Percentiles rank a stretch among this genome's conserved stretches.
Conservation (phyloP, 2,113 vertebrate genomes). For the Ptilonorhynchus violaceus region DNA sequence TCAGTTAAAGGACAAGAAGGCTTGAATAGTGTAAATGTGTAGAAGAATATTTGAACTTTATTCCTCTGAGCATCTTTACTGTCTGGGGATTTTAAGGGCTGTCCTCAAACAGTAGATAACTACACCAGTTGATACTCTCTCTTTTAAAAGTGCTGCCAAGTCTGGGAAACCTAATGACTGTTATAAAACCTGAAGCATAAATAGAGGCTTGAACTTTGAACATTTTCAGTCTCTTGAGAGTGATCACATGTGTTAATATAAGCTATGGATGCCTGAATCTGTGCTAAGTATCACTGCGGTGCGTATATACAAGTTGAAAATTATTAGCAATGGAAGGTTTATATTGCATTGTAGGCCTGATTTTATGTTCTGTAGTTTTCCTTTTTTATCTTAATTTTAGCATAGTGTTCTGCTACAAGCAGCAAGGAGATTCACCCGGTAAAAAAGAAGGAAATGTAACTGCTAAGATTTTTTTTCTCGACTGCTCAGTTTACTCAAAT, state of each 20-base stretch:
- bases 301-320: neutral
- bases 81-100: neutral
- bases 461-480: neutral
- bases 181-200: neutral
- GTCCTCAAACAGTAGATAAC: neutral
- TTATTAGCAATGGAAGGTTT: neutral
- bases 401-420: neutral
- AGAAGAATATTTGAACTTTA: neutral
- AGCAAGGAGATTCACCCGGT: neutral
- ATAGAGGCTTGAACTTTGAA: neutral
- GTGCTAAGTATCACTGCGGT: neutral
- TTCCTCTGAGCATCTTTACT: neutral
- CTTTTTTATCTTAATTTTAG: neutral
- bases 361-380: neutral
- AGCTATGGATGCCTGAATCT: neutral
- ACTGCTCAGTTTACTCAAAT: neutral
- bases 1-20: neutral
- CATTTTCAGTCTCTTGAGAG: neutral
- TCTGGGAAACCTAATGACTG: neutral
- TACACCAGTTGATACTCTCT: neutral
- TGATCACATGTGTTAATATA: neutral
- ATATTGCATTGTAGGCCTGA: neutral
- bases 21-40: neutral
- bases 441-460: neutral
- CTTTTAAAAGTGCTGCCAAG: neutral